Evolutionary conservation across 2,797 vertebrate genomes (phyloP).

Genomic region (Periparus ater): DNA sequence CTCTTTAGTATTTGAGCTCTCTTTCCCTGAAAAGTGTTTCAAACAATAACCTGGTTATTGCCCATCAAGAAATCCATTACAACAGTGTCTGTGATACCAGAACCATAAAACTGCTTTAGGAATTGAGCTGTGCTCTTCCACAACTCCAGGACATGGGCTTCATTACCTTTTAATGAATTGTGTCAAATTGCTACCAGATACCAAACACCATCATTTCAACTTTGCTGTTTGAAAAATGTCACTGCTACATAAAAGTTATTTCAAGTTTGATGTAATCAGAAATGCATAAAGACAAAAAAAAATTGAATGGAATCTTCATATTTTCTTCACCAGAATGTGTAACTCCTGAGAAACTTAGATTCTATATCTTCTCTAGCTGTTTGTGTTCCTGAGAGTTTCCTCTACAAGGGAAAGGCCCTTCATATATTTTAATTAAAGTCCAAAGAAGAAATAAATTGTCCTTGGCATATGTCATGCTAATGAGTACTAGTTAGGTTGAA

Average conservation of each 20-base stretch:
- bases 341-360: not conserved
- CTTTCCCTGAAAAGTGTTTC: not conserved
- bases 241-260: not conserved
- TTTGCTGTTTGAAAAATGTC: not conserved
- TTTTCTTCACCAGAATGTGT: not conserved
- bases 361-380: not conserved
- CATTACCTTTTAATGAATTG: not conserved
- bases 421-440: slow-evolving; percentile 17
- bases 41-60: not conserved
- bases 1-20: not conserved
- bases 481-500: not conserved
- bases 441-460: not conserved
- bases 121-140: not conserved
- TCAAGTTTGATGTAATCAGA: not conserved
- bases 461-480: not conserved
- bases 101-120: not conserved
- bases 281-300: not conserved
- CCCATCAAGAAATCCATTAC: not conserved
- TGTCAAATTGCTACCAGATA: not conserved
- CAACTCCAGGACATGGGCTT: not conserved
- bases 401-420: not conserved
- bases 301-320: not conserved
- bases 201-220: not conserved
- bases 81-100: not conserved
- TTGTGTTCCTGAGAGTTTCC: not conserved